Base-by-base conservation (phyloP, 2,797 vertebrate genomes). In the Pseudochirops corinnae region DNA sequence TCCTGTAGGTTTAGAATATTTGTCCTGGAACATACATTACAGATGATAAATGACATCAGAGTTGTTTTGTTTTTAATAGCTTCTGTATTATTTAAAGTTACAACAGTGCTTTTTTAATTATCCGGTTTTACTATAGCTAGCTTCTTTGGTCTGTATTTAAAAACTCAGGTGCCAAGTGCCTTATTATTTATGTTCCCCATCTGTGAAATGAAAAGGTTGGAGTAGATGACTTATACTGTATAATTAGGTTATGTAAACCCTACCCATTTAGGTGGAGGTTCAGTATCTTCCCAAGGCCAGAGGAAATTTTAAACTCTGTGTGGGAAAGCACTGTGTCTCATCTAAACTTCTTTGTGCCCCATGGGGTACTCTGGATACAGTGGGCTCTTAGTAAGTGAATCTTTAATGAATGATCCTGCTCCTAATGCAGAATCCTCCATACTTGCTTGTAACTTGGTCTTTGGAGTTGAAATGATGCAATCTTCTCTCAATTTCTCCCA, bases 361-460 rank as follows among this genome's bases (percentile, higher is more conserved):
- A 21, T 46, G n/a, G n/a, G n/a, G 3, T 26, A 26, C 21, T 82
- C 74, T 26, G 90, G n/a, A 90, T 92, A 6, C 24, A 60, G 33
- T 5, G 28, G 4, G 28, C 74, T 95, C 92, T 93, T 94, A 62
- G 74, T 14, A 90, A 55, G 91, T 52, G 5, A 50, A 50, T 50
- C 74, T 60, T 21, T 93, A 90, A 39, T 90, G 94, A 26, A 55
- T 56, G n/a, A 92, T 28, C 92, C 90, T 93, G 21, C 91, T 94
- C 4, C 67, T 91, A 5, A 95, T 95, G 91, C 39, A 50, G 28
- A 16, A 94, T 97, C 91, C 52, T 52, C 55, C 57, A 18, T 58
- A 62, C n/a, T 91, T 93, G 62, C 74, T 93, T 92, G 50, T 67
- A 57, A 13, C 94, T 96, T 93, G 14, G 29, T 93, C 33, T 39